Base-by-base conservation (phyloP, 2,797 vertebrate species). In the Vultur gryphus region DNA sequence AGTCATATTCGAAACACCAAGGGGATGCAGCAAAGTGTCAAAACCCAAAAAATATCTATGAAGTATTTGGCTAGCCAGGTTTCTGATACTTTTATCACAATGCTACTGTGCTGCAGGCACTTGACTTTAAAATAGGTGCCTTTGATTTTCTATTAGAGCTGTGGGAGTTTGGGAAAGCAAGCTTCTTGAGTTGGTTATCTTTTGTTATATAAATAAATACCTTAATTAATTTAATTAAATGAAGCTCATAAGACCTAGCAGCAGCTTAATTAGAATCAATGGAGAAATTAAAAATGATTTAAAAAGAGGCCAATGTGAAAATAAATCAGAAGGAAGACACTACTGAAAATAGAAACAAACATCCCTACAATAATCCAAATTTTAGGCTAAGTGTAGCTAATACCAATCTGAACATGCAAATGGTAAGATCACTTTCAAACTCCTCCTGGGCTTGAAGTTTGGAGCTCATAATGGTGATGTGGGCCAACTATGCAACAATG, bases 191-290 rank as follows among this genome's bases (percentile, higher is more conserved):
- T 52, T 84, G 78, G 16, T 82, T 95, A 89, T 80, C 48, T 61
- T 91, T 66, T 83, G 37, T 82, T 89, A 78, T 82, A 73, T 88
- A 95, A 91, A 95, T 93, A 91, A 94, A 95, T 67, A 80, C 73
- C 57, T 81, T 86, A 75, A 86, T 92, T 75, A 86, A 89, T 93
- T 94, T 95, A 73, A 86, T 92, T 96, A 86, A 94, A 77, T 78
- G 33, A 95, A 72, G 37, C 19, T 95, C 46, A 57, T 49, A 93
- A 90, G 59, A 29, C 12, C 16, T 67, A 79, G 13, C 14, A 87
- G 76, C 41, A 95, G 23, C 65, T 96, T 94, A 96, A 97, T 93
- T 95, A 94, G 82, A 94, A 87, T 20, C 37, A 94, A 76, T 29
- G 6, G 16, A 90, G 57, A 86, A 96, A 89, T 71, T 90, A 75